phyloP scores from a whole-genome alignment of 1,140 invertebrate genomes.

The Triops cancriformis region DNA sequence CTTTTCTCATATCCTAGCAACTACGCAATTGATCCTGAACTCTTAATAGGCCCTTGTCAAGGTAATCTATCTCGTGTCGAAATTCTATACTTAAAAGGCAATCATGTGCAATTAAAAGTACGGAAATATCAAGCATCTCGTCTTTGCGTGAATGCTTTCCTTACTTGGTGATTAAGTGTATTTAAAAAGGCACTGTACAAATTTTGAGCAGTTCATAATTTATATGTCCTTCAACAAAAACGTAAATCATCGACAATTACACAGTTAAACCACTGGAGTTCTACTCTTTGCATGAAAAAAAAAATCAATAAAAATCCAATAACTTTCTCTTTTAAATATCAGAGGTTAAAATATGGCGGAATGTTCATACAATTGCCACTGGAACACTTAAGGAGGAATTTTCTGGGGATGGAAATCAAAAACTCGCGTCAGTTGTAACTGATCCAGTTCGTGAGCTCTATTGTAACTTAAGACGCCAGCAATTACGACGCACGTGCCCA shows the following conservation, averaged over 20 bases:
- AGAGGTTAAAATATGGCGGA: background rate
- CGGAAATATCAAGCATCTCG: background rate
- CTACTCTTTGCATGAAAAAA: background rate
- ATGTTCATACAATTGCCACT: background rate
- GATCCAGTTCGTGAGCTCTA: conserved; percentile 52
- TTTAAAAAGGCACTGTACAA: conserved; percentile 8
- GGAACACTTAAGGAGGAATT: conserved; percentile 18
- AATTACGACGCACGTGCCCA: conserved; percentile 66
- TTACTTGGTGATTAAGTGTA: background rate
- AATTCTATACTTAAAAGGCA: background rate
- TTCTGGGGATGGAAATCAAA: conserved; percentile 69
- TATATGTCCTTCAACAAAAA: background rate
- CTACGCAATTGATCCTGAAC: background rate
- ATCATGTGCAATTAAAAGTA: background rate
- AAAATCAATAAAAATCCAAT: background rate
- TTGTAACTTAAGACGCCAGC: conserved; percentile 70
- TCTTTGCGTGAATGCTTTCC: too few species aligned
- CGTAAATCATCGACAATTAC: background rate
- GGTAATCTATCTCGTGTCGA: background rate
- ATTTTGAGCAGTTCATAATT: background rate
- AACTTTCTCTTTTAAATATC: background rate
- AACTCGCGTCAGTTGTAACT: conserved; percentile 89
- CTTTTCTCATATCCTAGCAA: background rate
- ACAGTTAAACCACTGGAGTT: background rate
- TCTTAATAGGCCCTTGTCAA: background rate